Evolutionary conservation across 35 echinoderm and acorn worm species (phyloP), one percentile per base, ranked within the genome.

Genomic region (Patiria miniata): DNA sequence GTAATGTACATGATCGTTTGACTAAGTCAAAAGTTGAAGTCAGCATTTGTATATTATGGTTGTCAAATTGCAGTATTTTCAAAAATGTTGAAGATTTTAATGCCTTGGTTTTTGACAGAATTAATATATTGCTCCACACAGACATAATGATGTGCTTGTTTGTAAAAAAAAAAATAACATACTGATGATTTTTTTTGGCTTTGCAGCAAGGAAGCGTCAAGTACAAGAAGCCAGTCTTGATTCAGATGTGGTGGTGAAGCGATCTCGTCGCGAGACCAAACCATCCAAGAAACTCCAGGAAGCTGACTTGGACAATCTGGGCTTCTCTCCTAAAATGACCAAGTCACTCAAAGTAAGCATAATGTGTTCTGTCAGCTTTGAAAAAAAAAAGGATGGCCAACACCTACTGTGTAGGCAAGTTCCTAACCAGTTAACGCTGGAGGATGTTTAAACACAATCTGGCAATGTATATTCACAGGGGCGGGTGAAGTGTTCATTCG

Each of bases 281-380:
- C 96, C 96, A 22, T 99, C 96, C 22, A 80, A 90, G 59, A 99
- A 95, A 47, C 91, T 99, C 26, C 96, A 99, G 60, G 96, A 99
- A 82, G 93, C 96, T 16, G 93, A 97, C 54, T 79, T 97, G 3
- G 87, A 90, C 26, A 97, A 89, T 30, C 76, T 97, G 14, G 92
- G 92, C 14, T 97, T 91, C 82, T 90, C 91, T 53, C 92, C 92
- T 1, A 85, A 94, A 55, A 54, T 86, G 52, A 83, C 81, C 2
- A 85, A 83, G 78, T 54, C 91, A 17, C 57, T 93, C n/a, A 93
- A 93, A 81, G 91, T 93, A 84, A 39, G 28, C n/a, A 26, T 76
- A 0, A n/a, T n/a, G 42, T 47, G 4, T 28, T 22, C 5, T 68
- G 7, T 14, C 54, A 57, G n/a, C 54, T 57, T n/a, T 58, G 54